Evolutionary conservation across 2,113 vertebrate species (phyloP).

Genomic region (Ranitomeya variabilis): DNA sequence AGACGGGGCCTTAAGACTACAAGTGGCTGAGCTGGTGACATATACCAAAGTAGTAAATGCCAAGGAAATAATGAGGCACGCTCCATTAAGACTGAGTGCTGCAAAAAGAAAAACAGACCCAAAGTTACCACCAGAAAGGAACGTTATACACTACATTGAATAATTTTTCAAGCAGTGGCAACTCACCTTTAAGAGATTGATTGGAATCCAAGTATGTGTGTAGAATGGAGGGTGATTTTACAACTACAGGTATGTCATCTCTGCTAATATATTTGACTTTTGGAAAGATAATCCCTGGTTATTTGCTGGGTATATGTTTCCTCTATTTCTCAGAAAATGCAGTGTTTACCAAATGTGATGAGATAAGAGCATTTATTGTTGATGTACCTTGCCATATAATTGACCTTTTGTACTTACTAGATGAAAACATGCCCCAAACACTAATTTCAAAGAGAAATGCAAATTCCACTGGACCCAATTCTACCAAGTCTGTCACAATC

Average conservation of each 20-base stretch:
- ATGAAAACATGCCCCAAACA: slow-evolving; percentile 20
- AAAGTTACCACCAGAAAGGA: too few relatives aligned
- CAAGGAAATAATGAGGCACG: too few relatives aligned
- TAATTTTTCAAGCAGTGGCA: too few relatives aligned
- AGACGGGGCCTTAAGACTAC: too few relatives aligned
- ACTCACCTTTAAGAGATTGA: too few relatives aligned
- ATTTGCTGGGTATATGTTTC: not conserved
- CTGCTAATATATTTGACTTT: not conserved
- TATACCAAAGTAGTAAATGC: too few relatives aligned
- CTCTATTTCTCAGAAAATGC: slow-evolving; percentile 9
- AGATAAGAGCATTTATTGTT: slow-evolving; percentile 46
- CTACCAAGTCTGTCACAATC: not conserved
- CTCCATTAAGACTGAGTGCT: too few relatives aligned
- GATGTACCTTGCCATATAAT: slow-evolving; percentile 30
- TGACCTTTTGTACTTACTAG: slow-evolving; percentile 38
- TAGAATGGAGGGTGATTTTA: not conserved
- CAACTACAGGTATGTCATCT: too few relatives aligned
- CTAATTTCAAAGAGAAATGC: slow-evolving; percentile 2
- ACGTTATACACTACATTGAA: too few relatives aligned
- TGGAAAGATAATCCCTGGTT: slow-evolving; percentile 10
- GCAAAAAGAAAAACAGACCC: too few relatives aligned
- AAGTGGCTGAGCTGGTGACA: too few relatives aligned
- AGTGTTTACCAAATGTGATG: slow-evolving; percentile 39
- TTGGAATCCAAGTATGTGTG: not conserved
- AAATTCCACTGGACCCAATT: slow-evolving; percentile 16